Conservation (phyloP, 2,113 vertebrate genomes). For the Burhinus oedicnemus region DNA sequence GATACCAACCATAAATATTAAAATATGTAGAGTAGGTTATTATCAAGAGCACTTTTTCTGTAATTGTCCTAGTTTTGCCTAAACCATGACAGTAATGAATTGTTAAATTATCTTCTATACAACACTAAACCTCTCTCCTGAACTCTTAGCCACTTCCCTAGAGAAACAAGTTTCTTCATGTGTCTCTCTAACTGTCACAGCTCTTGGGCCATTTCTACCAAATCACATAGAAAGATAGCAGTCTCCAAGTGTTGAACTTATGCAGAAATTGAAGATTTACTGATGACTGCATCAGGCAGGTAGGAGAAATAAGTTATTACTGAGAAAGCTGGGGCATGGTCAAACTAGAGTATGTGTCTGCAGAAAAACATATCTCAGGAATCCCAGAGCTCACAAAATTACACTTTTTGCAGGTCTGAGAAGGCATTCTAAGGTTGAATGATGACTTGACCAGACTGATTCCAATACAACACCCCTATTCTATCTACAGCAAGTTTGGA, state of each 20-base stretch:
- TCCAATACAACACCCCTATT: background rate
- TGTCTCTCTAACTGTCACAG: background rate
- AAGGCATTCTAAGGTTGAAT: background rate
- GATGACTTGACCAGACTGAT: background rate
- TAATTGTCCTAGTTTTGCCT: background rate
- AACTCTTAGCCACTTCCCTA: background rate
- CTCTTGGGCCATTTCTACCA: background rate
- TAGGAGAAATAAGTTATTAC: background rate
- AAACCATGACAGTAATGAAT: background rate
- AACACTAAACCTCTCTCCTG: background rate
- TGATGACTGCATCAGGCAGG: background rate
- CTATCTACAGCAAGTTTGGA: background rate
- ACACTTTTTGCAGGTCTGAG: background rate
- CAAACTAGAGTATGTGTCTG: background rate
- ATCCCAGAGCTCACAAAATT: background rate
- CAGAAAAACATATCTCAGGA: background rate
- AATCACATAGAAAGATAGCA: background rate
- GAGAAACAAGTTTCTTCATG: background rate
- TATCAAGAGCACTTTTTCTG: background rate
- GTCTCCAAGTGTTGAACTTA: background rate
- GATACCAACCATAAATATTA: background rate
- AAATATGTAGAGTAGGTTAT: background rate
- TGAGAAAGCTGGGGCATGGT: background rate
- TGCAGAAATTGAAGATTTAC: background rate
- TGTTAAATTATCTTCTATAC: background rate